Evolutionary conservation across 2,888 invertebrate species (phyloP), one percentile per base, ranked within the genome.

Genomic region (Bugulina stolonifera): DNA sequence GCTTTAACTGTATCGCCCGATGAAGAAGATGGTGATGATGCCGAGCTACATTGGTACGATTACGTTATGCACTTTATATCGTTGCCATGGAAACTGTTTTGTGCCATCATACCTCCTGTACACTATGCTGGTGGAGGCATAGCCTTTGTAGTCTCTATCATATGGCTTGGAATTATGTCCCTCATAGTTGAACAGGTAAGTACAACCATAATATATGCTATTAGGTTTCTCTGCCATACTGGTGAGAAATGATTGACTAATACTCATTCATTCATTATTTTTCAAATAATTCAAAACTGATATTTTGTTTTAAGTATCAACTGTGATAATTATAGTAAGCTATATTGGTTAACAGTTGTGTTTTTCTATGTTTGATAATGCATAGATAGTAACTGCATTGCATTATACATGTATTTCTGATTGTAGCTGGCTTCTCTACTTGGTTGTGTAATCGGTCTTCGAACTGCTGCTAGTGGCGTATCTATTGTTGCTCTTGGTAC

Each of bases 401-500:
- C n/a, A n/a, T n/a, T n/a, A n/a, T n/a, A n/a, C n/a, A n/a, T n/a
- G n/a, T n/a, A n/a, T n/a, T n/a, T n/a, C n/a, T n/a, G n/a, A 27
- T 76, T 75, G 14, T 76, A 82, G 81, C 77, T 82, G 32, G 81
- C 79, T 35, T 75, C 77, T 35, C 75, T 82, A 72, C 74, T 82
- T 57, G 81, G 82, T 1, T 82, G 82, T 77, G 82, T 81, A 35
- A 74, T 80, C n/a, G 80, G 80, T 22, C 73, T 82, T 55, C 75
- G 79, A 73, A 78, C 79, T 1, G 79, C 80, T 73, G 80, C 82
- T 35, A 80, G 82, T 35, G 82, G 82, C 54, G 81, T 82, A 72
- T 82, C 82, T 25, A 78, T 82, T 54, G 79, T 82, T 27, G 82
- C 82, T 32, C 74, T 82, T 69, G 82, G 82, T 43, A 82, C 82